phyloP scores from a whole-genome alignment of 2,888 invertebrate species.

The Drosophila siamana region DNA sequence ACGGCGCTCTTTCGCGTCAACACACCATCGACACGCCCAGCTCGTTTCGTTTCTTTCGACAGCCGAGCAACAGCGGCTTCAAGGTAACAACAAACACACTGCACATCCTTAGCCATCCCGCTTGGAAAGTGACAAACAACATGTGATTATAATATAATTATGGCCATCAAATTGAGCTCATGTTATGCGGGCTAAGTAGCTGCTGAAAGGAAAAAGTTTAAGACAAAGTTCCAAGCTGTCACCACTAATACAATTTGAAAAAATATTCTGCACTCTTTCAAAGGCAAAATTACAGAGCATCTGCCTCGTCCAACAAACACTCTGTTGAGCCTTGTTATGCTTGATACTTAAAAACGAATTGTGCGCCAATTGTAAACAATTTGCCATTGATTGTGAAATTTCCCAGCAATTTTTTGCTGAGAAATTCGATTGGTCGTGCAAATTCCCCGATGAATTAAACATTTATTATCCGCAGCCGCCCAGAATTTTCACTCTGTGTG shows the following conservation, averaged over 20 bases:
- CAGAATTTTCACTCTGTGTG: no score
- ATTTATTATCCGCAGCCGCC: slow-evolving; percentile 3
- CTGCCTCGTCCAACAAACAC: not conserved
- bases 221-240: not conserved
- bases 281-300: not conserved
- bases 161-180: slow-evolving; percentile 39
- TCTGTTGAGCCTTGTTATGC: not conserved
- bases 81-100: no score
- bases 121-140: slow-evolving; percentile 4
- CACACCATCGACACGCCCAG: slow-evolving; percentile 96
- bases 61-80: slow-evolving; percentile 85
- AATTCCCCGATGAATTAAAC: slow-evolving; percentile 11
- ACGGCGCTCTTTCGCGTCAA: slow-evolving; percentile 92
- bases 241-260: not conserved
- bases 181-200: not conserved
- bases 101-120: no score
- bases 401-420: not conserved
- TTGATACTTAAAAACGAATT: slow-evolving; percentile 11
- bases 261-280: no score
- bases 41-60: slow-evolving; percentile 92
- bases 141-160: slow-evolving; percentile 49
- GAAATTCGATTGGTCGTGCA: not conserved
- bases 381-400: slow-evolving; percentile 6
- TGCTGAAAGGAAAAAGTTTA: not conserved
- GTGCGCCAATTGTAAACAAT: slow-evolving; percentile 18